phyloP scores from a whole-genome alignment of 2,113 vertebrate species.

The Machaerirhynchus nigripectus region DNA sequence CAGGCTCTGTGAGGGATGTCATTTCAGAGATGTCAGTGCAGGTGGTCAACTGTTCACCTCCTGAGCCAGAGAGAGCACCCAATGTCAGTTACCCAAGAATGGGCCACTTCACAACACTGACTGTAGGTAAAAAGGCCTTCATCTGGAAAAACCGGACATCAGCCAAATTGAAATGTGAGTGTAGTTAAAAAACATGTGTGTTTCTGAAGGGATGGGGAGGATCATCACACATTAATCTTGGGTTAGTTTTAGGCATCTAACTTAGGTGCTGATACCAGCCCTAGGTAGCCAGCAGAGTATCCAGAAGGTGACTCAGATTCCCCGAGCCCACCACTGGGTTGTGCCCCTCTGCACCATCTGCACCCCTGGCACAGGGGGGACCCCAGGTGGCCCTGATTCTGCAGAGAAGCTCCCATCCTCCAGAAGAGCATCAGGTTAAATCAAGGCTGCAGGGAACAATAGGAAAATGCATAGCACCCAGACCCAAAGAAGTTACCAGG shows the following conservation, averaged over 20 bases:
- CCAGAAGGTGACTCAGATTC: background rate
- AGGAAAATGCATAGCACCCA: background rate
- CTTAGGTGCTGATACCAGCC: background rate
- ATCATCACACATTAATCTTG: background rate
- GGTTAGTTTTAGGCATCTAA: background rate
- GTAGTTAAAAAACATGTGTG: background rate
- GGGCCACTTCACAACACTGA: background rate
- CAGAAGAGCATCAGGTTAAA: background rate
- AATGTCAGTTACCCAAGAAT: background rate
- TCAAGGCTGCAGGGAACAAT: background rate
- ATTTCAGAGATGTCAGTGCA: background rate
- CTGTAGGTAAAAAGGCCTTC: background rate
- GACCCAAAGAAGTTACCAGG: background rate
- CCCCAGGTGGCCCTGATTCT: rapidly evolving
- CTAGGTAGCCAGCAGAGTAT: background rate
- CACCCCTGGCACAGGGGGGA: background rate
- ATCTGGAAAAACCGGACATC: background rate
- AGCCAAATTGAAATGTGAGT: background rate
- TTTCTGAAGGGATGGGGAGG: background rate
- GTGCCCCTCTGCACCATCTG: background rate
- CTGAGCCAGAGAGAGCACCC: background rate
- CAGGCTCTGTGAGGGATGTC: background rate
- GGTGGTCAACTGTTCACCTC: background rate
- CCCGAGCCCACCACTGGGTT: background rate
- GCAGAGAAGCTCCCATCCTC: background rate